A percentile compares a stretch with the other conserved stretches of the same genome.
Evolutionary conservation across 2,113 vertebrate genomes (phyloP).

Genomic region (Petromus typicus): DNA sequence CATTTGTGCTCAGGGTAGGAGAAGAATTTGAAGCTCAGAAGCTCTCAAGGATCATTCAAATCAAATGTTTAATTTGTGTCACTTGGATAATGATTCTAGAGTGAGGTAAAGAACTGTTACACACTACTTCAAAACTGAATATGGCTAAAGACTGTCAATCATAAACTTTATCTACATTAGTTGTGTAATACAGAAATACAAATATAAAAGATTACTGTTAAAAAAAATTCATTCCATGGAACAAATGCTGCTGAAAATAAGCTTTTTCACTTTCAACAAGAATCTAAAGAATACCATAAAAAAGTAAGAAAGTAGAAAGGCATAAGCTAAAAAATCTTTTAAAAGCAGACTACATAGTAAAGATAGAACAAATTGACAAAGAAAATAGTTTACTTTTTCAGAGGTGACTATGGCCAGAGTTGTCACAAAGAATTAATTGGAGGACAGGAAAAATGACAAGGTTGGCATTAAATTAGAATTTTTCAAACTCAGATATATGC

Average conservation of each 20-base stretch:
- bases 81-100: neutral
- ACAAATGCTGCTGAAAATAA: neutral
- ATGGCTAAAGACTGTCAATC: neutral
- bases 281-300: neutral
- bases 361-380: neutral
- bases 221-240: neutral
- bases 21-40: neutral
- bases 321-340: neutral
- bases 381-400: neutral
- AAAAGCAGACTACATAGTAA: neutral
- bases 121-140: neutral
- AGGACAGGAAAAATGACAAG: neutral
- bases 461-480: neutral
- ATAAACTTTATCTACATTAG: neutral
- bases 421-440: neutral
- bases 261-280: neutral
- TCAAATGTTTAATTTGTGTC: fast-evolving
- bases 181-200: neutral
- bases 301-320: neutral
- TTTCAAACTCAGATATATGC: neutral
- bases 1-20: neutral
- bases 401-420: neutral
- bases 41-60: neutral
- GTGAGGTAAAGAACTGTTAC: neutral
- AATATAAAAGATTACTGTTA: neutral